A percentile compares a stretch with the other conserved stretches of the same genome.
Evolutionary conservation across 2,113 vertebrate genomes (phyloP).

Genomic region (Aldabrachelys gigantea): DNA sequence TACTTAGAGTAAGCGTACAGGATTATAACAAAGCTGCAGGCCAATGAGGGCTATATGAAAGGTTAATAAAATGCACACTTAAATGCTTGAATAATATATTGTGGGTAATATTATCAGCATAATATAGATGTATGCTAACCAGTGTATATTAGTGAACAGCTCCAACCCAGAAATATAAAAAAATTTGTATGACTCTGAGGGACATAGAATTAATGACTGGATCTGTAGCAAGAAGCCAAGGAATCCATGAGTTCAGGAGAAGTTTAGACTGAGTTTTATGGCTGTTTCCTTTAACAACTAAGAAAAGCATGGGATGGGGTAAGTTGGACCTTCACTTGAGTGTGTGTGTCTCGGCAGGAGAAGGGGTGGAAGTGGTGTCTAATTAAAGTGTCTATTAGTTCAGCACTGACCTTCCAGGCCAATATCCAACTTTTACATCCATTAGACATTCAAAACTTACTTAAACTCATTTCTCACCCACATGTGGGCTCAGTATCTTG

Average conservation of each 20-base stretch:
- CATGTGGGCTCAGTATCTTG: rapidly evolving
- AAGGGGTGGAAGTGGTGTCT: rapidly evolving
- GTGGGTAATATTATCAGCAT: no score
- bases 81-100: no score
- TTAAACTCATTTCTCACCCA: background rate
- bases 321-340: background rate
- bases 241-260: rapidly evolving
- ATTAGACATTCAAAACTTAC: background rate
- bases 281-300: background rate
- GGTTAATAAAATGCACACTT: no score
- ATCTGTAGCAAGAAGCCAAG: no score
- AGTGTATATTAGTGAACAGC: no score
- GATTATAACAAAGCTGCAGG: no score
- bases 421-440: background rate
- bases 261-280: background rate
- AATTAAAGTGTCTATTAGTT: rapidly evolving
- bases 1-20: no score
- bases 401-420: rapidly evolving
- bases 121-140: no score
- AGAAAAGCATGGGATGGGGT: background rate
- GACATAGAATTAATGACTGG: no score
- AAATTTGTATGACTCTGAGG: no score
- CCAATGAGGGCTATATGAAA: no score
- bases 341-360: background rate
- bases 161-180: no score